Conservation (phyloP, 2,797 vertebrate genomes). For the Siniperca undulata region DNA sequence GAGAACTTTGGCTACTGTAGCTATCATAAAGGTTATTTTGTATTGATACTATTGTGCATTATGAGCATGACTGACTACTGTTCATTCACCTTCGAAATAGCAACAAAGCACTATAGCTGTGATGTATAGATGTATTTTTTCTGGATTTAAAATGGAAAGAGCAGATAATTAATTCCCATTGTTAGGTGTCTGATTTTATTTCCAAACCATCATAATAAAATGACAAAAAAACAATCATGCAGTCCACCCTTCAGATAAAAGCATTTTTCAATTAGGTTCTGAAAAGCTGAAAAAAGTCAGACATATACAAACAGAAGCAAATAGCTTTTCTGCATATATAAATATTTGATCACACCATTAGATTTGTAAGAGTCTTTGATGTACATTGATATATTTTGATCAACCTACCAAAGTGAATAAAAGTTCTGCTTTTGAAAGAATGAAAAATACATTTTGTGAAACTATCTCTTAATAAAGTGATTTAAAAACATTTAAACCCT, state of each 20-base stretch:
- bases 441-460: background rate
- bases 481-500: background rate
- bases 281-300: background rate
- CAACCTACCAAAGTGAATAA: background rate
- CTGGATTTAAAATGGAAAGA: background rate
- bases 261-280: background rate
- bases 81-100: background rate
- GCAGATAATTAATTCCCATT: background rate
- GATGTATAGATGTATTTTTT: background rate
- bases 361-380: background rate
- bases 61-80: background rate
- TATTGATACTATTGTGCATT: background rate
- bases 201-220: background rate
- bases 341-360: background rate
- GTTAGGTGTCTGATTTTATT: too few species aligned
- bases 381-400: background rate
- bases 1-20: background rate
- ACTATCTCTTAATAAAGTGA: background rate
- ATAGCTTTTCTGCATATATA: slow-evolving; percentile 2
- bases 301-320: background rate
- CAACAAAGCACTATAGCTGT: background rate
- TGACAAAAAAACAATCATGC: too few species aligned
- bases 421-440: background rate
- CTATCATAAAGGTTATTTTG: background rate
- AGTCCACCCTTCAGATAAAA: background rate